Evolutionary conservation across 2,888 invertebrate species (phyloP).

Genomic region (Tenthredo notha): DNA sequence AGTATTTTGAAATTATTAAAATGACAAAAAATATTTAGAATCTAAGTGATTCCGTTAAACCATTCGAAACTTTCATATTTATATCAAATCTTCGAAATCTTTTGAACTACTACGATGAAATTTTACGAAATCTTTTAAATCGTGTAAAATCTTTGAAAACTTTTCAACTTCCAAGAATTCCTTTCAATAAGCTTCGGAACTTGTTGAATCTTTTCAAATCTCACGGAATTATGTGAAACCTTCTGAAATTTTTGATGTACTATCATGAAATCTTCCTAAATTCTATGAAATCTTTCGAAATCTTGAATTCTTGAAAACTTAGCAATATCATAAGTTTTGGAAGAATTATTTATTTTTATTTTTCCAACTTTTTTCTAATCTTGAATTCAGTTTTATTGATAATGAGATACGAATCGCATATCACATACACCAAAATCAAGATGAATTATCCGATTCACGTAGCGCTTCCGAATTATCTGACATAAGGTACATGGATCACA

Average conservation of each 20-base stretch:
- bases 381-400: not conserved
- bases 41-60: not conserved
- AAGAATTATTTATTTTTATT: no score
- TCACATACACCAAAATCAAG: not conserved
- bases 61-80: not conserved
- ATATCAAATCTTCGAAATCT: not conserved
- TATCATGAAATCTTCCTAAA: no score
- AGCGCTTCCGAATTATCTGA: not conserved
- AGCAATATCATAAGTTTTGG: no score
- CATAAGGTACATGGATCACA: not conserved
- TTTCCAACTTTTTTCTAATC: not conserved
- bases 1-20: no score
- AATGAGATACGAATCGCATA: not conserved
- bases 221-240: no score
- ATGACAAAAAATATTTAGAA: no score
- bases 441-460: not conserved
- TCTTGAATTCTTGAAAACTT: no score
- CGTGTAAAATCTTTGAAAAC: not conserved
- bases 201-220: no score
- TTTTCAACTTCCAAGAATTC: not conserved
- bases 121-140: not conserved
- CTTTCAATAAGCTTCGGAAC: no score
- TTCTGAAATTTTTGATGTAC: no score
- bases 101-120: no score
- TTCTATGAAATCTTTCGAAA: no score